Conservation (phyloP, 2,888 invertebrate genomes). For the Hesperia comma region DNA sequence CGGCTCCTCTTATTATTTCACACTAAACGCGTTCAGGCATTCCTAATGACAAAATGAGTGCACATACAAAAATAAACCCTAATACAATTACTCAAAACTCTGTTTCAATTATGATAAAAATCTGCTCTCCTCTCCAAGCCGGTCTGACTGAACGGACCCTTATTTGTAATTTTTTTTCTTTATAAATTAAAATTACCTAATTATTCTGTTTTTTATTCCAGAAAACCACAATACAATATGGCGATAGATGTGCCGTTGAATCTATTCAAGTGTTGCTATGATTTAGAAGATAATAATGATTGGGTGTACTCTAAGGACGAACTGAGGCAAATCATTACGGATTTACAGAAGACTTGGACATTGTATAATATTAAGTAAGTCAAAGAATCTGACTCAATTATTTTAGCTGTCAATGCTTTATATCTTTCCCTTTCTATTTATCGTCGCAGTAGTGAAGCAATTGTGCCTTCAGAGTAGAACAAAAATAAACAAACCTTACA, state of each 20-base stretch:
- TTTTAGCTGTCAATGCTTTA: background rate
- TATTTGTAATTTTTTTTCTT: background rate
- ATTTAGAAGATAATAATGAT: conserved; percentile 67
- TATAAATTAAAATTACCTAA: background rate
- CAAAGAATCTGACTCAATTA: background rate
- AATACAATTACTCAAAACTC: too few relatives aligned
- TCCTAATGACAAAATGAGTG: too few relatives aligned
- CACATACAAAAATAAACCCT: too few relatives aligned
- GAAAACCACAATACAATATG: conserved; percentile 96
- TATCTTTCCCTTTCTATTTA: too few relatives aligned
- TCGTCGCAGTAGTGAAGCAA: too few relatives aligned
- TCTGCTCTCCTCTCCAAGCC: too few relatives aligned
- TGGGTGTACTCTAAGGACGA: conserved; percentile 85
- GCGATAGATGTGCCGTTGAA: conserved; percentile 94
- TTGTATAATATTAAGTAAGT: conserved; percentile 88
- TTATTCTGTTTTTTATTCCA: conserved; percentile 55
- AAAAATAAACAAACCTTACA: too few relatives aligned
- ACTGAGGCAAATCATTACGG: conserved; percentile 84
- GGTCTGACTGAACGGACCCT: too few relatives aligned
- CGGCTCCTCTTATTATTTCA: too few relatives aligned
- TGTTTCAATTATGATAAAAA: too few relatives aligned
- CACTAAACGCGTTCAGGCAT: too few relatives aligned
- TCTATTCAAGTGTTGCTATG: conserved; percentile 90
- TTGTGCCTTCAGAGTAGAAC: too few relatives aligned
- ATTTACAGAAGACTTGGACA: conserved; percentile 91